A percentile compares a stretch with the other conserved stretches of the same genome.
Evolutionary conservation across 2,888 invertebrate genomes (phyloP).

Genomic region (Drosophila mercatorum): DNA sequence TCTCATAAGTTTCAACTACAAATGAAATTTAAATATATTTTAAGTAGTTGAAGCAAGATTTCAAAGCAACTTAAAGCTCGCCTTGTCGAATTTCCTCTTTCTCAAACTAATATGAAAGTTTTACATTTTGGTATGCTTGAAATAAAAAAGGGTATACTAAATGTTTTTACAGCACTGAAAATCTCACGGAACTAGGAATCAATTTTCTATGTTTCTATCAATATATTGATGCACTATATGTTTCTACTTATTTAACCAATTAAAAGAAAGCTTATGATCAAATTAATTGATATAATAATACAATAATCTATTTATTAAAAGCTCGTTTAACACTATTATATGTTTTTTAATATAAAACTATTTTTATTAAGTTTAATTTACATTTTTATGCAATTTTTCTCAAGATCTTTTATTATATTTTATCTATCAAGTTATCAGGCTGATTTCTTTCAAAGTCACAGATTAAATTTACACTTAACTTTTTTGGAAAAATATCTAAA

Average conservation of each 20-base stretch:
- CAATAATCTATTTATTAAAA: not conserved
- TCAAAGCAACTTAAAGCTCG: not conserved
- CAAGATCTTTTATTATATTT: not conserved
- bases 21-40: not conserved
- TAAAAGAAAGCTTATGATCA: not conserved
- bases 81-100: not conserved
- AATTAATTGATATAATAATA: too few species aligned
- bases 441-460: constrained; percentile 26
- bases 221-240: not conserved
- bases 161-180: not conserved
- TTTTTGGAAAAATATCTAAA: constrained; percentile 29
- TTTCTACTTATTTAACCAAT: not conserved
- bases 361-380: not conserved
- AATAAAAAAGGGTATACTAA: not conserved
- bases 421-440: constrained; percentile 3
- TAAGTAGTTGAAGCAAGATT: not conserved
- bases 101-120: not conserved
- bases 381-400: not conserved
- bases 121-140: not conserved
- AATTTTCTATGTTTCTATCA: too few species aligned
- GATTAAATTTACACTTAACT: not conserved
- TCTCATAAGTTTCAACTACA: too few species aligned
- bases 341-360: not conserved
- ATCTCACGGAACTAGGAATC: not conserved
- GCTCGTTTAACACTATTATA: not conserved